Evolutionary conservation across 2,797 vertebrate genomes (phyloP).

Genomic region (Malacoraja senta): DNA sequence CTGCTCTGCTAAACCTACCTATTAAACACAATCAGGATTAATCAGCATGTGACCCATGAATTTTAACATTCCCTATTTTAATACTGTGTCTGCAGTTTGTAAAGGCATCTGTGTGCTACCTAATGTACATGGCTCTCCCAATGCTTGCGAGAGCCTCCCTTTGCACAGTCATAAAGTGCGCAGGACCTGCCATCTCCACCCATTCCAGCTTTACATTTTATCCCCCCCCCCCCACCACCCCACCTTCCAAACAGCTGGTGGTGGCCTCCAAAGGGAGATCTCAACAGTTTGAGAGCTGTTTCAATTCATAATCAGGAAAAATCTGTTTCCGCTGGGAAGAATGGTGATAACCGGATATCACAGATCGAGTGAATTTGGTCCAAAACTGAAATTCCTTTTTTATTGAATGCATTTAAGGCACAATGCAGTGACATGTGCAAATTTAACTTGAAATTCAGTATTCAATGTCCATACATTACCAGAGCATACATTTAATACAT

Average conservation of each 20-base stretch:
- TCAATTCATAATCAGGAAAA: not conserved
- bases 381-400: too few species aligned
- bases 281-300: not conserved
- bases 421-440: too few species aligned
- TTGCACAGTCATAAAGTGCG: too few species aligned
- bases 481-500: too few species aligned
- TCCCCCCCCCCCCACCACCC: not conserved
- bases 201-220: not conserved
- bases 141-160: too few species aligned
- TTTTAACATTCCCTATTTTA: not conserved
- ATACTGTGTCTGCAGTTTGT: too few species aligned
- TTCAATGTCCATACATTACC: too few species aligned
- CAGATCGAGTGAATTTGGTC: not conserved
- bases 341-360: not conserved
- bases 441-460: too few species aligned
- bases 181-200: too few species aligned
- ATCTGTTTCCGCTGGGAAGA: not conserved
- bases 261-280: not conserved
- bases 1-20: not conserved
- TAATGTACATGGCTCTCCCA: not conserved
- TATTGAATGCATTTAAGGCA: too few species aligned
- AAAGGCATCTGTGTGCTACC: not conserved
- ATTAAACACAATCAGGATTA: slow-evolving; percentile 13
- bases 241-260: not conserved
- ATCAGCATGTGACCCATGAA: not conserved